Conservation (phyloP, 2,888 invertebrate genomes). For the Amiota mariae region DNA sequence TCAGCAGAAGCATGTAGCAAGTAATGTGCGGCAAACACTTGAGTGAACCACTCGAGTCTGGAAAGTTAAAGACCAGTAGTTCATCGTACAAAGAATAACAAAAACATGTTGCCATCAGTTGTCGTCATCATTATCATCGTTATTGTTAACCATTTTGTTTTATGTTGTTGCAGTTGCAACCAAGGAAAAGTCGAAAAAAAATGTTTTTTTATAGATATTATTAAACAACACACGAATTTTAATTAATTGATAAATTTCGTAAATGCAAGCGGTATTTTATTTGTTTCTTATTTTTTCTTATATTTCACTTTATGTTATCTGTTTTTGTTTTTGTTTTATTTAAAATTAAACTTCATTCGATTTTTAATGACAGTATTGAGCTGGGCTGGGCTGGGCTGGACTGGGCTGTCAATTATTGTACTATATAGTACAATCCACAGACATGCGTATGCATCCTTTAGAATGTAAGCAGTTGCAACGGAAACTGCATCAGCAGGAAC, state of each 20-base stretch:
- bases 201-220: constrained; percentile 47
- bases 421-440: background rate
- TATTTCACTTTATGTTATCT: background rate
- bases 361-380: constrained; percentile 39
- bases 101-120: background rate
- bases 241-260: constrained; percentile 64
- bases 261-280: constrained; percentile 20
- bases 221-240: constrained; percentile 66
- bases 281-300: background rate
- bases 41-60: too few relatives aligned
- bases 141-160: background rate
- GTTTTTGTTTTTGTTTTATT: background rate
- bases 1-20: background rate
- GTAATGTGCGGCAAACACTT: constrained; percentile 13
- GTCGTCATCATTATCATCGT: constrained; percentile 23
- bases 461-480: background rate
- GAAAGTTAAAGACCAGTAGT: constrained; percentile 25
- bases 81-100: background rate
- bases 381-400: constrained; percentile 46
- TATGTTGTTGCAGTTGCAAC: background rate
- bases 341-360: background rate
- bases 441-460: constrained; percentile 5
- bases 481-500: background rate
- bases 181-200: constrained; percentile 15
- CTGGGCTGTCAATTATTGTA: constrained; percentile 59